Percentiles rank a stretch among this genome's conserved stretches.
phyloP scores from a whole-genome alignment of 2,797 vertebrate genomes.

The Buceros bicornis region DNA sequence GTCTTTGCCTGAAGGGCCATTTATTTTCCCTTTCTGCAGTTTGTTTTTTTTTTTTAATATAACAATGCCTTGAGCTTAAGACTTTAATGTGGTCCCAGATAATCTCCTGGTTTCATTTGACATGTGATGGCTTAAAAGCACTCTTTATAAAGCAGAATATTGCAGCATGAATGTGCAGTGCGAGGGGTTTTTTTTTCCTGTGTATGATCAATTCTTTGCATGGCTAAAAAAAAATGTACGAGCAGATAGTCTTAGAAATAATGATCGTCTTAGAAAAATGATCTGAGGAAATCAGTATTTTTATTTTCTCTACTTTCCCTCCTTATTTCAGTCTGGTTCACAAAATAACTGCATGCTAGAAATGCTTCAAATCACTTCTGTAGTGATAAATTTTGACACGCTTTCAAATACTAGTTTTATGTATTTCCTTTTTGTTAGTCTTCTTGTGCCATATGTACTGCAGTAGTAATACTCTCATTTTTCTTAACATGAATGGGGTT shows the following conservation, averaged over 20 bases:
- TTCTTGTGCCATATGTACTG: neutral
- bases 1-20: neutral
- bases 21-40: neutral
- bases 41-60: neutral
- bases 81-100: slow-evolving; percentile 2
- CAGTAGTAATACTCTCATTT: neutral
- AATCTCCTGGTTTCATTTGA: slow-evolving; percentile 5
- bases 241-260: slow-evolving; percentile 23
- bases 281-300: slow-evolving; percentile 35
- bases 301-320: slow-evolving; percentile 8
- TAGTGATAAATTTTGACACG: slow-evolving; percentile 35
- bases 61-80: neutral
- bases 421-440: neutral
- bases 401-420: slow-evolving; percentile 18
- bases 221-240: slow-evolving; percentile 9
- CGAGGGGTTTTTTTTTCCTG: neutral
- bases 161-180: neutral
- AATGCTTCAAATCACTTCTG: neutral
- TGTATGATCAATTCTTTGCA: neutral
- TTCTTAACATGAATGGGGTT: neutral
- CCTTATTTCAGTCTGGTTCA: slow-evolving; percentile 4
- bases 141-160: neutral
- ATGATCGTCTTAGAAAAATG: neutral
- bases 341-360: neutral
- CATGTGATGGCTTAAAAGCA: neutral